These are phyloP conservation scores for Miniopterus natalensis DNA, from an alignment of 2,113 vertebrate genomes.

Conservation along the genomic window DNA sequence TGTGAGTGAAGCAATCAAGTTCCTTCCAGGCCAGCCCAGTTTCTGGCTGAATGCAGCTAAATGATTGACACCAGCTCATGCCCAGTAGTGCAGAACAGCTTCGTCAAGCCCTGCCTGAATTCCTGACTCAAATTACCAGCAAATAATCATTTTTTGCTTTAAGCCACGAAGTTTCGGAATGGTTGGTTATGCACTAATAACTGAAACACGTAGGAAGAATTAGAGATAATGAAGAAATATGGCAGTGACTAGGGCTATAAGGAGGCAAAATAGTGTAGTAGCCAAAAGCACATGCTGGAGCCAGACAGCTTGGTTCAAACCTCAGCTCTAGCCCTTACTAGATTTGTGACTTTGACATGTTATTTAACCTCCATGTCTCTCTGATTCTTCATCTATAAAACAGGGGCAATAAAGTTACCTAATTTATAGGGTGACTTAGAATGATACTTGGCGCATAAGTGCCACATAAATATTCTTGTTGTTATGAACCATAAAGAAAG, in stretches of 20 bases:
- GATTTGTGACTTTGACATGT: background rate
- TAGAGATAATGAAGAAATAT: constrained; percentile 20
- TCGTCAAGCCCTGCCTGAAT: background rate
- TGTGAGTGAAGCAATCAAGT: background rate
- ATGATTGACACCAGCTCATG: background rate
- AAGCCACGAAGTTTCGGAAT: background rate
- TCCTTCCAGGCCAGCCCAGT: background rate
- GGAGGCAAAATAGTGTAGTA: background rate
- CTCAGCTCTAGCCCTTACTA: background rate
- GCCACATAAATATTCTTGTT: background rate
- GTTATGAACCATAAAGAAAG: background rate
- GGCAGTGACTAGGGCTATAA: background rate
- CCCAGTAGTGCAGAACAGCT: background rate
- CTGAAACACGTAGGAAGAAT: constrained; percentile 1
- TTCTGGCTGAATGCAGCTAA: background rate
- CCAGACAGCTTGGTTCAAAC: background rate
- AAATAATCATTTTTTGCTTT: constrained; percentile 19
- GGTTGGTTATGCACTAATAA: constrained; percentile 22
- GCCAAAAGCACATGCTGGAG: background rate
- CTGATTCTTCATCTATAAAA: background rate
- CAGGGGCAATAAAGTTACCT: background rate
- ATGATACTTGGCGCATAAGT: background rate
- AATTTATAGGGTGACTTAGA: constrained; percentile 25
- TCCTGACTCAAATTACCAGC: constrained; percentile 37
- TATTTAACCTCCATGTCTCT: constrained; percentile 1